Conservation (phyloP, 2,797 vertebrate species). For the Mus minutoides region DNA sequence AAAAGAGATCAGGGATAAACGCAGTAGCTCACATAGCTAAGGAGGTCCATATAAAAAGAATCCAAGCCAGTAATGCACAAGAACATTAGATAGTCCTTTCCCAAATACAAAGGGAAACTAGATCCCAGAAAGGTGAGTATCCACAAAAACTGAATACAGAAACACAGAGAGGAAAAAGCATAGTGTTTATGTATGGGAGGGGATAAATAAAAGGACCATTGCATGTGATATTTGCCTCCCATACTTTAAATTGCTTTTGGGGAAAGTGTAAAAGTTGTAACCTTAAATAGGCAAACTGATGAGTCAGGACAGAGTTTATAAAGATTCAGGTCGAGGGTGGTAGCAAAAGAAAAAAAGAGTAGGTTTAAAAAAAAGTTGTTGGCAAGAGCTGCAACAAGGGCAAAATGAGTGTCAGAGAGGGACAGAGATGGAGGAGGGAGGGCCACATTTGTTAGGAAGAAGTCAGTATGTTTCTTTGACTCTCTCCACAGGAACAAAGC, state of each 20-base stretch:
- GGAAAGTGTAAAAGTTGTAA: constrained; percentile 64
- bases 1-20: constrained; percentile 69
- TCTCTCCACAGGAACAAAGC: constrained; percentile 78
- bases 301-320: constrained; percentile 68
- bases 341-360: constrained; percentile 55
- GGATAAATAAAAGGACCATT: constrained; percentile 32
- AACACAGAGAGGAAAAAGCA: neutral
- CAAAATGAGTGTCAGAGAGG: constrained; percentile 71
- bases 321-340: constrained; percentile 72
- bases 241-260: constrained; percentile 53
- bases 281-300: constrained; percentile 66
- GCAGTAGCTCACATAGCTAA: constrained; percentile 46
- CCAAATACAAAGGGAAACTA: constrained; percentile 52
- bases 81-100: constrained; percentile 53
- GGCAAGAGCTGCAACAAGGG: constrained; percentile 80
- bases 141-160: constrained; percentile 36
- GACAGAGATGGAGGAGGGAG: constrained; percentile 74
- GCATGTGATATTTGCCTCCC: constrained; percentile 46
- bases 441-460: constrained; percentile 77
- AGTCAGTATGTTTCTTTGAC: constrained; percentile 78
- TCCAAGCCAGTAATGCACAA: constrained; percentile 63
- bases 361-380: constrained; percentile 69
- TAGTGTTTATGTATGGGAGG: neutral
- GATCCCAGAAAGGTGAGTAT: constrained; percentile 41
- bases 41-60: constrained; percentile 52